Percentiles rank a stretch among this genome's conserved stretches.
Evolutionary conservation across 2,797 vertebrate species (phyloP).

Genomic region (Malacoraja senta): DNA sequence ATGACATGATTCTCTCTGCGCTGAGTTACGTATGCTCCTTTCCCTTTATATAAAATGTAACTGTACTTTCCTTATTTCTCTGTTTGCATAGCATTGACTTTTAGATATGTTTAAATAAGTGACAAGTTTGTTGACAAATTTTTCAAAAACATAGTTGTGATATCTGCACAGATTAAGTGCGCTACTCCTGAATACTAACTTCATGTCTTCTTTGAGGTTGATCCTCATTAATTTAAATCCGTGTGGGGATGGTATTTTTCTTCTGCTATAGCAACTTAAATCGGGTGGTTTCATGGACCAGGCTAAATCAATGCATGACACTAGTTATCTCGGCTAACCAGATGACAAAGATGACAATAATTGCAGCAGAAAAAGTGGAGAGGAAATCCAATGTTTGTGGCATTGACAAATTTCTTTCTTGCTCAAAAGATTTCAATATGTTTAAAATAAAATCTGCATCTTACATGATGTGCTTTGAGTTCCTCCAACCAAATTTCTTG

Average conservation of each 20-base stretch:
- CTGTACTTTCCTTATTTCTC: neutral
- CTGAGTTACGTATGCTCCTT: neutral
- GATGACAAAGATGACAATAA: neutral
- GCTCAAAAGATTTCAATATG: neutral
- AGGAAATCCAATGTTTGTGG: neutral
- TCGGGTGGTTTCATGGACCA: neutral
- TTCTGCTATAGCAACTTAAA: neutral
- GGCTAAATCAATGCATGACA: neutral
- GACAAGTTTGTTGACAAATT: neutral
- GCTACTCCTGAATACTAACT: neutral
- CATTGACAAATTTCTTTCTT: neutral
- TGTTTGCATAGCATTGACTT: neutral
- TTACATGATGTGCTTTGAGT: neutral
- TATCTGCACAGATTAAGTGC: neutral
- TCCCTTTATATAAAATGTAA: neutral
- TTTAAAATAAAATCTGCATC: neutral
- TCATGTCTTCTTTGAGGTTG: neutral
- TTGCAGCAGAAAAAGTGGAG: neutral
- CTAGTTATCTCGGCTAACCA: neutral
- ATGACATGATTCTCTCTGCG: neutral
- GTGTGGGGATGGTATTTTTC: neutral
- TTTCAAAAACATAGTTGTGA: neutral
- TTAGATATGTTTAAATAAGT: neutral
- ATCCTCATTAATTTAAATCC: neutral
- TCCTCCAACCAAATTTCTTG: neutral